These are phyloP conservation scores for Corvus cornix DNA, from an alignment of 2,113 vertebrate genomes.

Conservation along the genomic window DNA sequence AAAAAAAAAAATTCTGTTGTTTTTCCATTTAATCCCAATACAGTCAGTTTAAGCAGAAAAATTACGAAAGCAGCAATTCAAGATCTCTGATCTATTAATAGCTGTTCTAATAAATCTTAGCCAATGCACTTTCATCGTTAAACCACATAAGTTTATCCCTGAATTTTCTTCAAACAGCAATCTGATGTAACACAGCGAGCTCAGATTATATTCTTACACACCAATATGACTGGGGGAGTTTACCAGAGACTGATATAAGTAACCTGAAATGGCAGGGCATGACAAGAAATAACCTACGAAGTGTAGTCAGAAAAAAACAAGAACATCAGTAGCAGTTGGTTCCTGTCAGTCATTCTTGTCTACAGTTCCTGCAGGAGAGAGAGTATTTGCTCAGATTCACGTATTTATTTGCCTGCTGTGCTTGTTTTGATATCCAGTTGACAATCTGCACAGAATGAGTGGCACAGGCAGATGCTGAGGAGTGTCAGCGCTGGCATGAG, in stretches of 20 bases:
- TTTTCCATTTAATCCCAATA: background rate
- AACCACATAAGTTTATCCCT: background rate
- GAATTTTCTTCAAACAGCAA: background rate
- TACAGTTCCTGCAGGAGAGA: background rate
- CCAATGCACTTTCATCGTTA: background rate
- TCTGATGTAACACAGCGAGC: background rate
- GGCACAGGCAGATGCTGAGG: constrained; percentile 18
- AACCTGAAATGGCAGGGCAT: background rate
- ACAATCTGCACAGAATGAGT: constrained; percentile 12
- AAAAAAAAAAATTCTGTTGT: background rate
- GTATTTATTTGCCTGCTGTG: constrained; percentile 60
- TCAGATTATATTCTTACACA: background rate
- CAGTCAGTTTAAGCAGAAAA: background rate
- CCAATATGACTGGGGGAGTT: background rate
- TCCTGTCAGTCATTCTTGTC: background rate
- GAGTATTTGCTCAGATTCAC: constrained; percentile 14
- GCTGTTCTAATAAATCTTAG: background rate
- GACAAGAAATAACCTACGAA: background rate
- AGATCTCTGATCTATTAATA: background rate
- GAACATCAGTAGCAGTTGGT: background rate
- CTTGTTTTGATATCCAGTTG: constrained; percentile 61
- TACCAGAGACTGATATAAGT: background rate
- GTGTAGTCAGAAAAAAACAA: background rate
- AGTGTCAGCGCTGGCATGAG: background rate
- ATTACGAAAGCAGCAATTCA: background rate